Base-by-base conservation (phyloP, 2,888 invertebrate genomes). In the Acronicta psi region DNA sequence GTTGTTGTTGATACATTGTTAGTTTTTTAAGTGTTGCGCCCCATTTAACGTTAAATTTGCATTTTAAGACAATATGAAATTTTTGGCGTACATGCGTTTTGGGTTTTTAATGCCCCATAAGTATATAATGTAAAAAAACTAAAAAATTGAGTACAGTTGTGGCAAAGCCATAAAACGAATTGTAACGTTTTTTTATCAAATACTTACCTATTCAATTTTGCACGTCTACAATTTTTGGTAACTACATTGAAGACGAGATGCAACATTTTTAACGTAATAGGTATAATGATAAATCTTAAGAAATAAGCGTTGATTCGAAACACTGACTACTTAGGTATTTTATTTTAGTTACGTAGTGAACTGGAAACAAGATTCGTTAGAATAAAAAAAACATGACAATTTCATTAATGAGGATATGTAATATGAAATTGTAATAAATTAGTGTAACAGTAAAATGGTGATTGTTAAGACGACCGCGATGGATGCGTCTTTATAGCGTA, bases 1-100 rank as follows among this genome's bases (percentile, higher is more conserved):
- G 90, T 90, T 91, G 84, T 88, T 87, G 89, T 90, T 90, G 82
- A 83, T 81, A 85, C 86, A 87, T 85, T 81, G 79, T 82, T 90
- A 91, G 88, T 83, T 86, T 88, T 83, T 85, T 90, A 91, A 90
- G 91, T 86, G 86, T 90, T 89, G 84, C 84, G 90, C 90, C 91
- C 89, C 86, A 86, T 80, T 34, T 82, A 79, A 82, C 73, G 81
- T 86, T 85, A 85, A 82, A 87, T 85, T 87, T 85, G 84, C 86
- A 89, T 88, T 87, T 82, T 86, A 86, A 83, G 88, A 90, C 88
- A 88, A 90, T 90, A 90, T 86, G 77, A 83, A 73, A 81, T 79
- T 85, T 85, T 87, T 87, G 83, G 82, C 82, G 81, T 79, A 82
- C 81, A 74, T 75, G 78, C 79, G 79, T 87, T 86, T 89, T 90